Percentiles rank a stretch among this genome's conserved stretches.
phyloP scores from a whole-genome alignment of 64 coral and sea anemone species.

The Montipora foliosa region DNA sequence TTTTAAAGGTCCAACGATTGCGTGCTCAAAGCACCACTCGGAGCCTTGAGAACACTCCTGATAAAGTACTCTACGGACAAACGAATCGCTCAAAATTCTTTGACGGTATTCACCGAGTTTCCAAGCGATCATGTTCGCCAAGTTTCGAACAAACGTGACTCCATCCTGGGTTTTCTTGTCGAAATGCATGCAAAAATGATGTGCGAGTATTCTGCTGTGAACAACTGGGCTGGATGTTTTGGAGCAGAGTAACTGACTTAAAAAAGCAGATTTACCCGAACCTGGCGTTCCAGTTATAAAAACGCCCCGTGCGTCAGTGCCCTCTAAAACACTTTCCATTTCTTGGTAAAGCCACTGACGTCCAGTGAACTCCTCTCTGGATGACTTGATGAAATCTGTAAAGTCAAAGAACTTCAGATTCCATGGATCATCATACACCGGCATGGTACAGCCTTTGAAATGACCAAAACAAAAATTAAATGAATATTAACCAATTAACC shows the following conservation, averaged over 20 bases:
- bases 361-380: constrained; percentile 75
- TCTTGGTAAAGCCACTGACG: constrained; percentile 87
- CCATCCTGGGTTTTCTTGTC: constrained; percentile 77
- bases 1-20: constrained; percentile 78
- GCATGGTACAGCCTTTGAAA: constrained; percentile 45
- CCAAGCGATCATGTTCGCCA: constrained; percentile 81
- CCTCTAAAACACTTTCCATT: constrained; percentile 32
- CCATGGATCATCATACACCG: background rate
- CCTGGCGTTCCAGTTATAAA: constrained; percentile 93
- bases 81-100: constrained; percentile 34
- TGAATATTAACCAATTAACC: too few species aligned
- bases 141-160: constrained; percentile 82
- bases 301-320: constrained; percentile 33
- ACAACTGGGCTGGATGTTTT: constrained; percentile 67
- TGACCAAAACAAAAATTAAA: background rate
- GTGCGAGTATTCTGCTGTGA: constrained; percentile 81
- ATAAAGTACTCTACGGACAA: constrained; percentile 59
- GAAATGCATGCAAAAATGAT: constrained; percentile 90
- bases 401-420: constrained; percentile 86
- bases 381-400: constrained; percentile 54
- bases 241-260: constrained; percentile 88
- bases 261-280: constrained; percentile 87
- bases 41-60: constrained; percentile 74
- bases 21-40: constrained; percentile 80
- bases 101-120: constrained; percentile 60